Percentiles rank a stretch among this genome's conserved stretches.
These are phyloP conservation scores for Scomber scombrus DNA, from an alignment of 2,113 vertebrate genomes.

Conservation along the genomic window DNA sequence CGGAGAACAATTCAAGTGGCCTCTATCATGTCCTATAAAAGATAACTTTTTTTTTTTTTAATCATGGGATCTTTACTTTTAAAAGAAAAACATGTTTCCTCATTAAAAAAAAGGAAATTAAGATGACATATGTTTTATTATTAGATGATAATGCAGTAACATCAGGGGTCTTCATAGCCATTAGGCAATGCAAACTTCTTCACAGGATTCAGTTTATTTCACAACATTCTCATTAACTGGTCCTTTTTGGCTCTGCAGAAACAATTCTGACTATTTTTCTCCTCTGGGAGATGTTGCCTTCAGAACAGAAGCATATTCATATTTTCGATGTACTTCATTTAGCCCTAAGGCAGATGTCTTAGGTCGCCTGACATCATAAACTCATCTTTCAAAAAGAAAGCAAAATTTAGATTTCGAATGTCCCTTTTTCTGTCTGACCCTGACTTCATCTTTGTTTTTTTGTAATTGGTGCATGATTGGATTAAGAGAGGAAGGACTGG, in stretches of 20 bases:
- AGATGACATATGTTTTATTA: background rate
- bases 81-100: slow-evolving; percentile 3
- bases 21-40: slow-evolving; percentile 29
- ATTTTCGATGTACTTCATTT: slow-evolving; percentile 14
- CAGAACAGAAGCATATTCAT: background rate
- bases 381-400: slow-evolving; percentile 40
- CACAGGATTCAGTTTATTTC: slow-evolving; percentile 20
- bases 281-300: slow-evolving; percentile 1
- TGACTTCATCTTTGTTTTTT: slow-evolving; percentile 69
- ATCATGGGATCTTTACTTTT: background rate
- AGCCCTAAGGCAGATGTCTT: slow-evolving; percentile 13
- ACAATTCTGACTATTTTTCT: slow-evolving; percentile 7
- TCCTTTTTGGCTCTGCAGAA: background rate
- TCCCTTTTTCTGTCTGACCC: slow-evolving; percentile 41
- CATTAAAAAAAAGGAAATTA: background rate
- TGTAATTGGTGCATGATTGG: slow-evolving; percentile 76
- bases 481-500: slow-evolving; percentile 74
- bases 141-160: slow-evolving; percentile 35
- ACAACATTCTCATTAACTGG: slow-evolving; percentile 22
- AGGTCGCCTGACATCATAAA: slow-evolving; percentile 33
- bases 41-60: background rate
- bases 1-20: background rate
- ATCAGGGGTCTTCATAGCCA: slow-evolving; percentile 15
- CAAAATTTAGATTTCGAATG: slow-evolving; percentile 40
- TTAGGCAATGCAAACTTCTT: slow-evolving; percentile 30